Base-by-base conservation (phyloP, 2,888 invertebrate genomes). In the Amphipyra berbera region DNA sequence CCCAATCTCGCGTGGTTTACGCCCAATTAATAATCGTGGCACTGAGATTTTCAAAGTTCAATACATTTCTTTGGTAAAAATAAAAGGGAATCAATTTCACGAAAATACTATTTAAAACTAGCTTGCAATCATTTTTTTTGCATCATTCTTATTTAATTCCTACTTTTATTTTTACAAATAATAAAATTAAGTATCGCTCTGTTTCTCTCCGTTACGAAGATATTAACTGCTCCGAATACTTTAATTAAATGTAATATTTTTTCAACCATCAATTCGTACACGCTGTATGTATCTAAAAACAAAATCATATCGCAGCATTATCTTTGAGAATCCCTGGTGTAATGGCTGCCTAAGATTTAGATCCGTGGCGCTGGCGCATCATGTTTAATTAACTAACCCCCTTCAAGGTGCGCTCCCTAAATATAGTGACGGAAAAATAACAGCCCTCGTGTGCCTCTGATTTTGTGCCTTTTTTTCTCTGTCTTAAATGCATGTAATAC, bases 21-120 rank as follows among this genome's bases (percentile, higher is more conserved):
- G 90, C 90, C 90, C 91, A 88, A 91, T 91, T 91, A 91, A 92
- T 90, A 91, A 91, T 87, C 79, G 76, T 68, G 74, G 88, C 83
- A 86, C 89, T 81, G 85, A 30, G 78, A 35, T 73, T 40, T 46
- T 55, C 79, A 78, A 78, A 78, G 60, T 78, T 78, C n/a, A 40
- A 56, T 56, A 41, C 15, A 40, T 15, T 2, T 49, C 30, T 59
- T 50, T 42, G 38, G 33, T 41, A 44, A 5, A 15, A 6, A 45
- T 30, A 6, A n/a, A n/a, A n/a, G n/a, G n/a, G n/a, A n/a, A n/a
- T n/a, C n/a, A n/a, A n/a, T n/a, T n/a, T n/a, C n/a, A n/a, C n/a
- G n/a, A n/a, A n/a, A n/a, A n/a, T n/a, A n/a, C n/a, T n/a, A n/a
- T n/a, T n/a, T n/a, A n/a, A n/a, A n/a, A n/a, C n/a, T n/a, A n/a